phyloP scores from a whole-genome alignment of 2,113 vertebrate genomes.

The Rostratula benghalensis region DNA sequence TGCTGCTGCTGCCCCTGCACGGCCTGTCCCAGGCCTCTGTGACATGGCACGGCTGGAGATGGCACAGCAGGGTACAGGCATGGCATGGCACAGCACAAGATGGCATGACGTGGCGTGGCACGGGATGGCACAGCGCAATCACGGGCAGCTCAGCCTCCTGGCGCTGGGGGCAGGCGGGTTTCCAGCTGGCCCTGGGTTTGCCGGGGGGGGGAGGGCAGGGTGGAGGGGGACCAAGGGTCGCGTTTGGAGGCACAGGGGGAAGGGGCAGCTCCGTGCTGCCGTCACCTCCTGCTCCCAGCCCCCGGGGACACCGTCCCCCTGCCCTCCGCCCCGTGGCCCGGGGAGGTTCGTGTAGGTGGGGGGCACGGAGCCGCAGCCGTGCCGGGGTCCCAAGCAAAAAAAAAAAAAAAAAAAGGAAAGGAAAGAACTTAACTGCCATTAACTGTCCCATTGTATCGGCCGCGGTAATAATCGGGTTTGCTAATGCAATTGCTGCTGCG shows the following conservation, averaged over 20 bases:
- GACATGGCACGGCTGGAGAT: no score
- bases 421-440: slow-evolving; percentile 23
- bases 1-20: background rate
- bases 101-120: no score
- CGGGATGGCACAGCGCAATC: background rate
- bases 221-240: background rate
- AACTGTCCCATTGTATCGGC: slow-evolving; percentile 31
- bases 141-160: background rate
- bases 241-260: background rate
- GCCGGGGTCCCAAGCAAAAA: background rate
- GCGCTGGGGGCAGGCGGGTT: background rate
- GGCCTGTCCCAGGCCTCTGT: background rate
- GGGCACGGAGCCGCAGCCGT: background rate
- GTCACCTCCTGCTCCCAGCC: background rate
- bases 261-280: background rate
- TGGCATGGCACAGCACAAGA: no score
- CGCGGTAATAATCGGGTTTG: slow-evolving; percentile 54
- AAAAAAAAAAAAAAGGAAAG: no score
- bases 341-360: background rate
- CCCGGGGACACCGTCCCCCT: background rate
- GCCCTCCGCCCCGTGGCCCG: background rate
- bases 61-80: no score
- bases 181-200: background rate
- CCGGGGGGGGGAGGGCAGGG: background rate
- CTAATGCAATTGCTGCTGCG: slow-evolving; percentile 56